These are phyloP conservation scores for Lutraria rhynchaena DNA, from an alignment of 1,140 invertebrate species.

Conservation along the genomic window DNA sequence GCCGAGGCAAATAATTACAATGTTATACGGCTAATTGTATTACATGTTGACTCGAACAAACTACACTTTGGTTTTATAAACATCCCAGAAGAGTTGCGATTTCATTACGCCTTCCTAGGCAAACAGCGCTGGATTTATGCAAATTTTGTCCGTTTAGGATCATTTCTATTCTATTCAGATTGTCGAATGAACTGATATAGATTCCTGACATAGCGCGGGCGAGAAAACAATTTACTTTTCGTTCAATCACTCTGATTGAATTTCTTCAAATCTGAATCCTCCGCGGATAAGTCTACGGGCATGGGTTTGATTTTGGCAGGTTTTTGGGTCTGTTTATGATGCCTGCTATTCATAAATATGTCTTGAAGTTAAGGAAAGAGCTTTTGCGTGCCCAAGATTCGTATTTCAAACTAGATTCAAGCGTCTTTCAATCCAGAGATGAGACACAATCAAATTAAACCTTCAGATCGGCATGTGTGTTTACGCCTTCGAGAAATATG, in stretches of 20 bases:
- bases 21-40: conserved; percentile 53
- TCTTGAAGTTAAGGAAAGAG: too few relatives aligned
- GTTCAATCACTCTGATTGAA: conserved; percentile 60
- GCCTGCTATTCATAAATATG: conserved; percentile 13
- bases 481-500: too few relatives aligned
- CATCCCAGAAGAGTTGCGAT: conserved; percentile 36
- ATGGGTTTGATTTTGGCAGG: conserved; percentile 21
- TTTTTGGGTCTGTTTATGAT: conserved; percentile 28
- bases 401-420: too few relatives aligned
- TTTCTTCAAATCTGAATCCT: conserved; percentile 52
- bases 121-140: conserved; percentile 55
- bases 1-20: conserved; percentile 59
- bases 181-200: conserved; percentile 47
- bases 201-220: conserved; percentile 16
- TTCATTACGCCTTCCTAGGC: conserved; percentile 49
- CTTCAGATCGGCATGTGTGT: too few relatives aligned
- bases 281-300: conserved; percentile 6
- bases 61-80: conserved; percentile 48
- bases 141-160: conserved; percentile 41
- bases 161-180: conserved; percentile 59
- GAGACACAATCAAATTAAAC: too few relatives aligned
- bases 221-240: conserved; percentile 59
- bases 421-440: too few relatives aligned
- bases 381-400: too few relatives aligned
- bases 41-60: conserved; percentile 53